Base-by-base conservation (phyloP, 2,113 vertebrate genomes). In the Cranoglanis bouderius region DNA sequence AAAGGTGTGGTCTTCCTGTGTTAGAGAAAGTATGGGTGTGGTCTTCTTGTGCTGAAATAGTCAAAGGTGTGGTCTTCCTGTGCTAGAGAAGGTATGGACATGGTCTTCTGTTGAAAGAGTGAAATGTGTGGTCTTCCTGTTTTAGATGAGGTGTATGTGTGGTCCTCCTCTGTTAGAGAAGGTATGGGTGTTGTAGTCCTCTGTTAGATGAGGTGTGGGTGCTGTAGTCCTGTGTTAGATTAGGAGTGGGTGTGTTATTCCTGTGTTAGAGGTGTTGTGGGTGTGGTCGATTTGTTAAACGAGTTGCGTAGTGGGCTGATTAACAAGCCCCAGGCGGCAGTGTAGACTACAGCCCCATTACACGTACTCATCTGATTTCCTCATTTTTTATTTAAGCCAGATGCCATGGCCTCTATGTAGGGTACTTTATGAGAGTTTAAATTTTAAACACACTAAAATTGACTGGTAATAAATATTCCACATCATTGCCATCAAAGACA, bases 401-500 rank as follows among this genome's bases (percentile, higher is more conserved):
- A 92, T 87, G 92, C 92, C 91, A 92, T 90, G 92, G 94, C 93
- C 92, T 93, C 78, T 65, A 89, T 96, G 95, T 94, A 85, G 92
- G 93, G 92, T 92, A 94, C 93, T 95, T 95, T 95, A 95, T 93
- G 88, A 92, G 92, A 92, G 92, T 95, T 96, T 93, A 95, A 95
- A 95, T 92, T 95, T 94, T 95, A 94, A 95, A 94, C 91, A 95
- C 93, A 93, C 92, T 87, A 92, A 93, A 95, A 94, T 92, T 93
- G 92, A 91, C 91, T 85, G 91, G 88, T 93, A 92, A 94, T 95
- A 93, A 94, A 88, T 86, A 85, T 88, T 88, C 86, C 43, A 55
- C 84, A 72, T 51, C 65, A 38, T 2, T 38, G 14, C 14, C 61
- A 46, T 65, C 61, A 63, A 16, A 67, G 8, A 67, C 82, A 84